phyloP scores from a whole-genome alignment of 2,888 invertebrate species.

The Sisyra terminalis region DNA sequence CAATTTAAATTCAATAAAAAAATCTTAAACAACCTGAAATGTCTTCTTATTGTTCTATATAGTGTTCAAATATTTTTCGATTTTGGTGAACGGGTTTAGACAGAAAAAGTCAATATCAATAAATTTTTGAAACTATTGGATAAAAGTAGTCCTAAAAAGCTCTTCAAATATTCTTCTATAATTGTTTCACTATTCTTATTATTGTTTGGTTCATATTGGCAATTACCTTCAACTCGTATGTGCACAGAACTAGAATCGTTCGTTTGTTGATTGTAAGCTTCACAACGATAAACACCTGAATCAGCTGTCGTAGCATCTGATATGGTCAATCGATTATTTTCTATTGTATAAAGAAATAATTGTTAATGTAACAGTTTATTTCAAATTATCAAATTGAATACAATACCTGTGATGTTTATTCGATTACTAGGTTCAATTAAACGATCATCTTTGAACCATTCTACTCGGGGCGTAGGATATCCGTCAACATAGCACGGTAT shows the following conservation, averaged over 20 bases:
- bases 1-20: no score
- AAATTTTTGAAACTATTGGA: no score
- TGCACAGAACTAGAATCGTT: constrained; percentile 43
- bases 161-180: no score
- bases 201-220: no score
- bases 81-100: no score
- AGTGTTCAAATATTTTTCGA: no score
- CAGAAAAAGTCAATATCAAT: no score
- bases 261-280: constrained; percentile 60
- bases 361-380: constrained; percentile 2
- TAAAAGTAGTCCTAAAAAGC: no score
- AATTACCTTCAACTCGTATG: constrained; percentile 60
- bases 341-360: constrained; percentile 21
- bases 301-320: constrained; percentile 44
- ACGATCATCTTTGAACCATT: constrained; percentile 66
- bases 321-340: constrained; percentile 54
- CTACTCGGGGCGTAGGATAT: constrained; percentile 55
- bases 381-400: constrained; percentile 3
- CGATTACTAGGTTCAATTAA: constrained; percentile 36
- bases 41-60: no score
- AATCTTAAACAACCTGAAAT: no score
- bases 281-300: constrained; percentile 69
- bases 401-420: constrained; percentile 46
- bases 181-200: no score
- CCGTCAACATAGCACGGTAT: constrained; percentile 64